These are phyloP conservation scores for Epinotia demarniana DNA, from an alignment of 2,888 invertebrate species.

Conservation along the genomic window DNA sequence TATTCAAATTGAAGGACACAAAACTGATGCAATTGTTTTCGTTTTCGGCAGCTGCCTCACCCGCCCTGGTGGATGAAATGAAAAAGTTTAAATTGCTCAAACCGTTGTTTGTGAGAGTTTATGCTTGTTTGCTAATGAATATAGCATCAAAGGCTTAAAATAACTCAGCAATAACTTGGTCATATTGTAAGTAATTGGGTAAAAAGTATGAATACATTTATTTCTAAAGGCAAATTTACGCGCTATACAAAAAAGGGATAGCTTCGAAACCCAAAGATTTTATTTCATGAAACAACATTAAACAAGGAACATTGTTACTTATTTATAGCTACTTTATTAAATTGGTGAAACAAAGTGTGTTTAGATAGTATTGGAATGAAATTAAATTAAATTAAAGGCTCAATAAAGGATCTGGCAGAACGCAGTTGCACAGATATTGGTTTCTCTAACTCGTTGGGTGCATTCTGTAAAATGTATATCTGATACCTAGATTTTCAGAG, in stretches of 20 bases:
- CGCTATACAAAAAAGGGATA: too few species aligned
- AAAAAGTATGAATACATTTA: constrained; percentile 1
- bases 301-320: too few species aligned
- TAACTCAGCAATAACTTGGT: constrained; percentile 28
- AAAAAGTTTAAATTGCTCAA: constrained; percentile 42
- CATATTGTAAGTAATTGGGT: constrained; percentile 19
- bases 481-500: constrained; percentile 31
- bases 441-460: neutral
- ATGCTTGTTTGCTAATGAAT: constrained; percentile 38
- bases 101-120: constrained; percentile 42
- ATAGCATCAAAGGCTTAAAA: constrained; percentile 40
- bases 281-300: too few species aligned
- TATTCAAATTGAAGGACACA: constrained; percentile 60
- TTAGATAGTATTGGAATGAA: too few species aligned
- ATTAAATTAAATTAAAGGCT: too few species aligned
- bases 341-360: too few species aligned
- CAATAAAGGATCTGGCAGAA: too few species aligned
- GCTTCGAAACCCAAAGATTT: too few species aligned
- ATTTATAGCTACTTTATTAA: too few species aligned
- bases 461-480: neutral
- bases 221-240: too few species aligned
- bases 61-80: constrained; percentile 48
- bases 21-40: constrained; percentile 50
- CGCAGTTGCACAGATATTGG: neutral
- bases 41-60: constrained; percentile 20